Conservation (phyloP, 1,140 invertebrate species). For the Philotrypesis tridentata region DNA sequence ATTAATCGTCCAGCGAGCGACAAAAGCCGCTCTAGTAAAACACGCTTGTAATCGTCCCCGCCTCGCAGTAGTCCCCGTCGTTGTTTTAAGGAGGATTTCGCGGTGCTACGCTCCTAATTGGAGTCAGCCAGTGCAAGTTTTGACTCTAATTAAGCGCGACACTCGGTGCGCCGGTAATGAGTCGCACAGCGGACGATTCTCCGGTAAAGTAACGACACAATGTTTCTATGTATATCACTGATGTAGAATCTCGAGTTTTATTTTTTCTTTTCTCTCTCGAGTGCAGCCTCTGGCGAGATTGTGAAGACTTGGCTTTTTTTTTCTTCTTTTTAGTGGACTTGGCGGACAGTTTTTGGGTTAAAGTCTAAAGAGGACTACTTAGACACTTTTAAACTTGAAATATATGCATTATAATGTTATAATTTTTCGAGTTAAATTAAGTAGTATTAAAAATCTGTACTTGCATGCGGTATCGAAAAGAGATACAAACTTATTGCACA, state of each 20-base stretch:
- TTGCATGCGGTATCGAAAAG: too few species aligned
- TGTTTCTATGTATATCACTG: background rate
- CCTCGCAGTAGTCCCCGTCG: background rate
- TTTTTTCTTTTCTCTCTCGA: background rate
- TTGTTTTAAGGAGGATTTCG: background rate
- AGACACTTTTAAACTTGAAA: too few species aligned
- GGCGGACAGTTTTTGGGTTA: background rate
- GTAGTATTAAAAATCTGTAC: too few species aligned
- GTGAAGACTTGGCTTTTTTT: background rate
- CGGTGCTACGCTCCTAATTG: conserved; percentile 2
- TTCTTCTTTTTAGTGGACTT: background rate
- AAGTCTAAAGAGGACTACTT: too few species aligned
- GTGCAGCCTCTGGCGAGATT: background rate
- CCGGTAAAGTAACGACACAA: background rate
- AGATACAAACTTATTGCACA: too few species aligned
- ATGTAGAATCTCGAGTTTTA: background rate
- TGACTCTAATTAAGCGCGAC: conserved; percentile 14
- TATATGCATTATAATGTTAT: too few species aligned
- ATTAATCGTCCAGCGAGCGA: background rate
- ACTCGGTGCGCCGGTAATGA: conserved; percentile 11
- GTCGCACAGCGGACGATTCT: background rate
- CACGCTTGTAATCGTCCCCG: background rate
- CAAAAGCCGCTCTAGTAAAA: background rate
- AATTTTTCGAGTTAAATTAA: too few species aligned
- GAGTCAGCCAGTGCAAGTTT: background rate